These are phyloP conservation scores for Achroia grisella DNA, from an alignment of 1,140 invertebrate genomes.

Conservation along the genomic window DNA sequence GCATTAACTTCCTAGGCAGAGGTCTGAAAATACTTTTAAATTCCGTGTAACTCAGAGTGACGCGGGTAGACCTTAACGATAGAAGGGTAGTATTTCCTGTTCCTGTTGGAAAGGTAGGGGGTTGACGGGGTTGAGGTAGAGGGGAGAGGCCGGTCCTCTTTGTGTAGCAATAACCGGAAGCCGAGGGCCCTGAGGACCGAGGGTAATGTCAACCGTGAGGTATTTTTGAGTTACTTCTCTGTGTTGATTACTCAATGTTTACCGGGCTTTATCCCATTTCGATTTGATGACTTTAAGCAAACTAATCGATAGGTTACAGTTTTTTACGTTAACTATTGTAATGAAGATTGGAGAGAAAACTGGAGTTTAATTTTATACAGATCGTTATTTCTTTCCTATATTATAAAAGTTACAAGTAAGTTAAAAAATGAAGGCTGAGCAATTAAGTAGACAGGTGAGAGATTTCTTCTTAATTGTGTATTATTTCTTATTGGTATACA, in stretches of 20 bases:
- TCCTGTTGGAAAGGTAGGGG: constrained; percentile 34
- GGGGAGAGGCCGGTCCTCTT: constrained; percentile 45
- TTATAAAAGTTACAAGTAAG: too few relatives aligned
- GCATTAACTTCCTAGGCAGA: constrained; percentile 39
- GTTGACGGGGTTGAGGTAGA: constrained; percentile 22
- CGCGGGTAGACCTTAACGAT: constrained; percentile 60
- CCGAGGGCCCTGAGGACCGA: constrained; percentile 61
- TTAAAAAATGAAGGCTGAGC: too few relatives aligned
- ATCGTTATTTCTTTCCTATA: too few relatives aligned
- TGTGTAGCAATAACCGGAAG: constrained; percentile 71
- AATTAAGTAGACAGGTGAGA: too few relatives aligned
- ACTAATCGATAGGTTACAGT: too few relatives aligned
- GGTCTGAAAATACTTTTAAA: constrained; percentile 48
- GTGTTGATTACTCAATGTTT: constrained; percentile 48
- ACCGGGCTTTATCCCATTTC: constrained; percentile 7
- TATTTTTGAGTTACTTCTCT: constrained; percentile 66
- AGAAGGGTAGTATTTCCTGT: constrained; percentile 71
- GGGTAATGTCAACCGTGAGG: constrained; percentile 66
- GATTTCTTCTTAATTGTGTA: too few relatives aligned
- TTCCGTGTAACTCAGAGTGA: constrained; percentile 35
- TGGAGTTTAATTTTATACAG: too few relatives aligned
- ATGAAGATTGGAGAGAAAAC: too few relatives aligned
- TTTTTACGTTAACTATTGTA: too few relatives aligned
- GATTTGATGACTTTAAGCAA: too few relatives aligned
- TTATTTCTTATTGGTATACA: too few relatives aligned